These are phyloP conservation scores for Anastrepha ludens DNA, from an alignment of 1,140 invertebrate species.

Conservation along the genomic window DNA sequence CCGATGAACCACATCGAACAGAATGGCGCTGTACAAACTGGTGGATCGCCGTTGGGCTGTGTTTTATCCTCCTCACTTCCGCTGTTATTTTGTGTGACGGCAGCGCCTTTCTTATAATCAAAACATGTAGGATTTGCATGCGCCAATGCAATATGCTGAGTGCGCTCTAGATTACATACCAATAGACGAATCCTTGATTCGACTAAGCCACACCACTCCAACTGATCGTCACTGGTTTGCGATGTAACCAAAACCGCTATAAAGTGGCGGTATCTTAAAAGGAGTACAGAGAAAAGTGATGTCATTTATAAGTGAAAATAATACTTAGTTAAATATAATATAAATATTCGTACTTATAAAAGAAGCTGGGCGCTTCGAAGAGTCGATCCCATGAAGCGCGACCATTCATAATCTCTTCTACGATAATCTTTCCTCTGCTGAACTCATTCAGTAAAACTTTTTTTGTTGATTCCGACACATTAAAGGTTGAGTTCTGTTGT, in stretches of 20 bases:
- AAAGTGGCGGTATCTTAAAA: slow-evolving; percentile 94
- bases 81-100: slow-evolving; percentile 58
- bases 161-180: slow-evolving; percentile 93
- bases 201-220: slow-evolving; percentile 97
- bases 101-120: slow-evolving; percentile 68
- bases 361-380: slow-evolving; percentile 96
- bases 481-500: slow-evolving; percentile 99
- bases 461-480: slow-evolving; percentile 94
- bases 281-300: slow-evolving; percentile 76
- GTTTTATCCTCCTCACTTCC: slow-evolving; percentile 68
- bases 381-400: slow-evolving; percentile 91
- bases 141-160: slow-evolving; percentile 91
- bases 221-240: slow-evolving; percentile 85
- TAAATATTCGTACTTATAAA: slow-evolving; percentile 62
- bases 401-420: slow-evolving; percentile 90
- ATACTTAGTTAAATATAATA: background rate
- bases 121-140: slow-evolving; percentile 96
- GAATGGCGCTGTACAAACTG: slow-evolving; percentile 66
- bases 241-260: slow-evolving; percentile 92
- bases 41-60: slow-evolving; percentile 54
- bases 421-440: slow-evolving; percentile 83
- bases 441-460: slow-evolving; percentile 97
- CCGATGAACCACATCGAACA: slow-evolving; percentile 98
- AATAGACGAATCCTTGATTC: slow-evolving; percentile 97
- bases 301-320: slow-evolving; percentile 6